Base-by-base conservation (phyloP, 2,888 invertebrate species). In the Rambutsinella grinnellia region DNA sequence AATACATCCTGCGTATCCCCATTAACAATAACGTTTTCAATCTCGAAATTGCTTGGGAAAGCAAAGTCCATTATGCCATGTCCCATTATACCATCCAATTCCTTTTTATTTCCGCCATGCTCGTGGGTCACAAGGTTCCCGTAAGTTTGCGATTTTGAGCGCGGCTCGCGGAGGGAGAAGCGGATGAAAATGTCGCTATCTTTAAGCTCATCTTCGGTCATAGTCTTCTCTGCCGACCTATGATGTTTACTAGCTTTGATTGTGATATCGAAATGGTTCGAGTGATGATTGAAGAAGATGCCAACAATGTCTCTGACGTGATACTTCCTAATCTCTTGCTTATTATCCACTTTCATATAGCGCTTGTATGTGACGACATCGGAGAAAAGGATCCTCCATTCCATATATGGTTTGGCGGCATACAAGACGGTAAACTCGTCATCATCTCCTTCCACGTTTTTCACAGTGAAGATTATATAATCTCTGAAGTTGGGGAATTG, bases 231-330 rank as follows among this genome's bases (percentile, higher is more conserved):
- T 36, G 19, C 17, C 36, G 27, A n/a, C 17, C 58, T 36, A 8
- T 36, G 36, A 13, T 8, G 36, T 13, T 36, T 36, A 36, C 13
- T 13, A 21, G 49, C 27, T 19, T 70, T 49, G 0, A 79, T 17
- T n/a, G 80, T 80, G 3, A 82, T 65, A 23, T 82, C 82, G 49
- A 82, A 80, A 23, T 71, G 74, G 13, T 62, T 23, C 2, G 54
- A 23, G 26, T 82, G 82, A 47, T 74, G 71, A 58, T 82, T 82
- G 46, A 68, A 82, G 57, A 80, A 68, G 10, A 80, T 76, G 0
- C 79, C 79, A 17, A 72, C 58, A 8, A 81, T 70, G 10, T 68
- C 72, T 13, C 54, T 19, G 1, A 79, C 67, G 1, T 36, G 36
- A 36, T 36, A 36, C 6, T 36, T 5, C 36, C 5, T 36, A 8